Base-by-base conservation (phyloP, 2,888 invertebrate species). In the Synanthedon formicaeformis region DNA sequence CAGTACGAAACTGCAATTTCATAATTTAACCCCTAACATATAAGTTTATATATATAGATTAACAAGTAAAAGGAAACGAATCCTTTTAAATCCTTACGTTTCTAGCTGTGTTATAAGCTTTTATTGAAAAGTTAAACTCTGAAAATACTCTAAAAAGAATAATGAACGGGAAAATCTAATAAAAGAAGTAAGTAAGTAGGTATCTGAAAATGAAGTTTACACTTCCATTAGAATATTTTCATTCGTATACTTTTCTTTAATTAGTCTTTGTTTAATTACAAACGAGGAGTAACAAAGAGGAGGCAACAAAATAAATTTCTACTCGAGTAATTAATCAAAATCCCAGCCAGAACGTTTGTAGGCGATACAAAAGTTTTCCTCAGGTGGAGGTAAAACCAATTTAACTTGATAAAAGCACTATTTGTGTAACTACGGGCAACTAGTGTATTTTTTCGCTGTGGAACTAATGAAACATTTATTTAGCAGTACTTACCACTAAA, bases 341-440 rank as follows among this genome's bases (percentile, higher is more conserved):
- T 60, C 59, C 55, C 51, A 18, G 54, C 53, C 55, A 57, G 56
- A 54, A 53, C 51, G 56, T 53, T 53, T 49, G 51, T 54, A 56
- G 63, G 59, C 64, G 55, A 59, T 64, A 63, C 58, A 61, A 64
- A 75, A 75, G 58, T 73, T 69, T 64, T 61, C 66, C 67, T 68
- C 69, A 49, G 14, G 59, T 58, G 57, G 60, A 67, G 62, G 63
- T 67, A 60, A 73, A 75, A 78, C 69, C 73, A 78, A 77, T 79
- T 79, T 72, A 75, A 78, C 71, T 78, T 78, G 63, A 71, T 71
- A 69, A 71, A 69, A 68, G 64, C 65, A 66, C 65, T 76, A 73
- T 78, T 78, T 73, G 73, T 73, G 73, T 64, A 70, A 64, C 6
- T 45, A 45, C 45, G 13, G 45, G n/a, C 45, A 73, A 69, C 71